Percentiles rank a stretch among this genome's conserved stretches.
These are phyloP conservation scores for Periplaneta americana DNA, from an alignment of 1,140 invertebrate species.

Conservation along the genomic window DNA sequence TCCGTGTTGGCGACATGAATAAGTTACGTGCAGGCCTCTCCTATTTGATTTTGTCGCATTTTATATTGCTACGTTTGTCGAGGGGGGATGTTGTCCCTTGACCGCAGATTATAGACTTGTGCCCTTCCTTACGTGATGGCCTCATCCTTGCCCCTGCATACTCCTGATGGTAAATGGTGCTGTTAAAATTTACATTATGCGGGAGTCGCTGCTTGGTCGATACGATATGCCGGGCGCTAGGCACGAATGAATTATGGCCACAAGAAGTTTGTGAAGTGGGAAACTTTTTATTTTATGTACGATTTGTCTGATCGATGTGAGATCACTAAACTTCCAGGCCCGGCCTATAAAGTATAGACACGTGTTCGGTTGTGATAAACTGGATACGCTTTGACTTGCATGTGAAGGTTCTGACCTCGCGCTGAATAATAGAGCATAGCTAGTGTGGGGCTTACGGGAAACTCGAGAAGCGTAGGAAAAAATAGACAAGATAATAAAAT, in stretches of 20 bases:
- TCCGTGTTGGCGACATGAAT: too few relatives aligned
- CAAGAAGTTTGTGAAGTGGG: neutral
- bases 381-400: neutral
- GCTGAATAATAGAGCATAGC: neutral
- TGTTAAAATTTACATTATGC: conserved; percentile 2
- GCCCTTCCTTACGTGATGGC: neutral
- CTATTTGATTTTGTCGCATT: too few relatives aligned
- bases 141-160: neutral
- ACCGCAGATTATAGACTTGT: neutral
- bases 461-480: too few relatives aligned
- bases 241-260: neutral
- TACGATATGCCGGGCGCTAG: neutral
- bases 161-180: conserved; percentile 1
- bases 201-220: neutral
- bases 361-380: neutral
- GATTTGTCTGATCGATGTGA: neutral
- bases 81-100: too few relatives aligned
- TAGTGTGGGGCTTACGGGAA: too few relatives aligned
- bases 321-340: neutral
- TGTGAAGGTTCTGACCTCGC: neutral
- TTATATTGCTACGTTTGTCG: too few relatives aligned
- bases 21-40: too few relatives aligned
- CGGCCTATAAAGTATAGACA: neutral
- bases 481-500: too few relatives aligned
- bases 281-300: neutral